Evolutionary conservation across 2,113 vertebrate species (phyloP).

Genomic region (Mesitornis unicolor): DNA sequence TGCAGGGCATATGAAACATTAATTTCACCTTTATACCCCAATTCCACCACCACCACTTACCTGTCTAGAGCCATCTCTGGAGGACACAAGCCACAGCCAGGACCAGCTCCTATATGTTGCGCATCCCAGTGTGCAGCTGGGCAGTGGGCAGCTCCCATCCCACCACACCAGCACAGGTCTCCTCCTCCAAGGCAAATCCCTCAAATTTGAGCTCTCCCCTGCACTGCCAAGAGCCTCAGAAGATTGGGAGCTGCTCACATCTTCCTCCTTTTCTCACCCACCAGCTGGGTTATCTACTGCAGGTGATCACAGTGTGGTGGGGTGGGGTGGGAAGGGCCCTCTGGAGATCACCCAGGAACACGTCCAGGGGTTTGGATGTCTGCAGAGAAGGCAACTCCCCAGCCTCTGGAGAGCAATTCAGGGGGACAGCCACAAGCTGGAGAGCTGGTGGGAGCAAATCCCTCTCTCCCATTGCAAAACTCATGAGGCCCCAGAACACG

Average conservation of each 20-base stretch:
- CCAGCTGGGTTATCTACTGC: not conserved
- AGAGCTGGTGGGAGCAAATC: not conserved
- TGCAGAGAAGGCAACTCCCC: too few species aligned
- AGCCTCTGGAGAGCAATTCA: rapidly evolving
- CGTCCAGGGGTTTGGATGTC: too few species aligned
- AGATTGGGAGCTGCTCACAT: not conserved
- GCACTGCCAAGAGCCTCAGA: not conserved
- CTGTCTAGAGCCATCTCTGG: rapidly evolving
- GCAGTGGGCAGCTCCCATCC: not conserved
- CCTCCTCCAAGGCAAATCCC: rapidly evolving
- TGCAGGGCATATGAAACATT: too few species aligned
- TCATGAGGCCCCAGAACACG: rapidly evolving
- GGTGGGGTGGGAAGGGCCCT: too few species aligned
- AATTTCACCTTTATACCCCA: too few species aligned
- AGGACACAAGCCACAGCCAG: rapidly evolving
- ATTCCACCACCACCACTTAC: not conserved
- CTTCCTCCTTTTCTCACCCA: not conserved
- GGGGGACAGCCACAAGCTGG: not conserved
- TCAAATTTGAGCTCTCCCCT: not conserved
- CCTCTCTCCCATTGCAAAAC: not conserved
- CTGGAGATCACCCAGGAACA: too few species aligned
- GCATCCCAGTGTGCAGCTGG: not conserved
- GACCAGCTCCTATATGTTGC: rapidly evolving
- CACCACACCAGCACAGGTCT: rapidly evolving
- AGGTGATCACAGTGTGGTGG: too few species aligned